Evolutionary conservation across 2,888 invertebrate genomes (phyloP), one percentile per base, ranked within the genome.

Genomic region (Amaurobius ferox): DNA sequence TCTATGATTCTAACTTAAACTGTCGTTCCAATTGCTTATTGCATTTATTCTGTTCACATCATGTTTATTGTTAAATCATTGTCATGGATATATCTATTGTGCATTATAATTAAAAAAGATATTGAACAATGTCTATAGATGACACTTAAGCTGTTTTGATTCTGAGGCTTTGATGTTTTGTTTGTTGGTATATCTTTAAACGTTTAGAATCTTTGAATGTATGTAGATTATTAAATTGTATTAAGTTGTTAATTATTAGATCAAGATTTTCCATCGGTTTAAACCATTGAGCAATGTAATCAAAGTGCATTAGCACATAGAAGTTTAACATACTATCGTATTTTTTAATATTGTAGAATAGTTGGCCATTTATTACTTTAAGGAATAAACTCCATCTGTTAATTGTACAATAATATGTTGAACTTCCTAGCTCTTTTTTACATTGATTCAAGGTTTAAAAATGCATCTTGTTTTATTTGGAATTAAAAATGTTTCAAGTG

Each of bases 51-150:
- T 83, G 83, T 83, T 83, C 77, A 83, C 83, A 30, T 77, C 83
- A 77, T 83, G 83, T 83, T 83, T 83, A 55, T 76, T 83, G 83
- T 83, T 83, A 55, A 83, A 77, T 74, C 83, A 83, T 83, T 83
- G 71, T 71, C 83, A 83, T 76, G 71, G 70, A 64, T 44, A 44
- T 44, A 44, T 44, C 7, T 13, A 44, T 16, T 44, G 6, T 44
- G 44, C 44, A 44, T 44, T 44, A 44, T 16, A 16, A 44, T 5
- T n/a, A n/a, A n/a, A 44, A 44, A 44, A 44, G 44, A 44, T 16
- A 11, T 44, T 44, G 9, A 44, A 44, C 44, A 44, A 44, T 44
- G 44, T 44, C 44, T 44, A 16, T 11, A 13, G n/a, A 11, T 13
- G 9, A 2, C 16, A 44, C 44, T 44, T 44, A n/a, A 13, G 11